Percentiles rank a stretch among this genome's conserved stretches.
Evolutionary conservation across 2,113 vertebrate genomes (phyloP).

Genomic region (Thinocorus orbignyianus): DNA sequence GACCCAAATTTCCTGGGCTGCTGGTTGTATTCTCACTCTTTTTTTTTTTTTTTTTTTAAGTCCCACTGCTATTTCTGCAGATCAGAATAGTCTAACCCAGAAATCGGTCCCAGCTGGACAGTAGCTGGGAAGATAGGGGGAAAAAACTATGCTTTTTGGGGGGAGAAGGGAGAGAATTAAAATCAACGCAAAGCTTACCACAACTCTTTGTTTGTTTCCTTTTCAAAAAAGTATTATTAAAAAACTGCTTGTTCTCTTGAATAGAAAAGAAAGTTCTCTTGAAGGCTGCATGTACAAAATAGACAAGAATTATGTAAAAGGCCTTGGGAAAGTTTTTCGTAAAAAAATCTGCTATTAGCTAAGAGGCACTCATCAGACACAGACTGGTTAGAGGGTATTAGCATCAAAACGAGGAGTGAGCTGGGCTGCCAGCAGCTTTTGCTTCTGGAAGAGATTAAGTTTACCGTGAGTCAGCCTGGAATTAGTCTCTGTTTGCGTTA

Average conservation of each 20-base stretch:
- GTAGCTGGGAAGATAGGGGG: background rate
- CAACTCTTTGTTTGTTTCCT: background rate
- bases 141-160: background rate
- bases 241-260: background rate
- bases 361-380: background rate
- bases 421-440: background rate
- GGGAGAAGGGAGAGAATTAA: background rate
- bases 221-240: background rate
- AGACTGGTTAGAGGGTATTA: background rate
- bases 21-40: background rate
- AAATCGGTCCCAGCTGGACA: background rate
- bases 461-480: background rate
- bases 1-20: conserved; percentile 10
- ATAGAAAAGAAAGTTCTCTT: background rate
- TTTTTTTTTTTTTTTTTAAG: background rate
- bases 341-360: background rate
- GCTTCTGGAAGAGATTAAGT: background rate
- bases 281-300: background rate
- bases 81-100: background rate
- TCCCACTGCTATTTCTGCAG: background rate
- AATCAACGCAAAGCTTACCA: background rate
- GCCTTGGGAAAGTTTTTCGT: background rate
- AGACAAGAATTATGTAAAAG: background rate
- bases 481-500: background rate
- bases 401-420: background rate